A percentile compares a stretch with the other conserved stretches of the same genome.
Conservation (phyloP, 2,113 vertebrate genomes). For the Scomber scombrus region DNA sequence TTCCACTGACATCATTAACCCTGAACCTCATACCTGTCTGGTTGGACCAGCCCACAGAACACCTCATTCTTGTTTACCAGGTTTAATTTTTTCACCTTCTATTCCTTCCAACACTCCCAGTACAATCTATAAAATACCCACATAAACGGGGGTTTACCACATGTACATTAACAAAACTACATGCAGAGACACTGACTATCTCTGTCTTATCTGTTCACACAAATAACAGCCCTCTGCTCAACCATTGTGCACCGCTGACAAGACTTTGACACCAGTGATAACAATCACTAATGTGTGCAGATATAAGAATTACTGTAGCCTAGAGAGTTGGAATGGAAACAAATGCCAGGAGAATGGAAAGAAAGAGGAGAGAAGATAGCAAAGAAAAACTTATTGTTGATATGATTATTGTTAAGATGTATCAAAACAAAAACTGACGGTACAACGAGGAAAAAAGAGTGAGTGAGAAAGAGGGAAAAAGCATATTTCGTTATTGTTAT, state of each 20-base stretch:
- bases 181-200: slow-evolving; percentile 4
- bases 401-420: slow-evolving; percentile 6
- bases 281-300: slow-evolving; percentile 27
- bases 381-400: not conserved
- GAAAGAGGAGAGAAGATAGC: not conserved
- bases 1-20: slow-evolving; percentile 56
- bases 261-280: slow-evolving; percentile 44
- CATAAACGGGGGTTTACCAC: slow-evolving; percentile 10
- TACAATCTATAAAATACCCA: slow-evolving; percentile 26
- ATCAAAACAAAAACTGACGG: slow-evolving; percentile 13
- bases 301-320: slow-evolving; percentile 32
- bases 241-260: slow-evolving; percentile 32
- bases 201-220: slow-evolving; percentile 41
- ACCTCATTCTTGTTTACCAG: slow-evolving; percentile 58
- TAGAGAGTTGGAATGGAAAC: slow-evolving; percentile 8
- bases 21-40: slow-evolving; percentile 57
- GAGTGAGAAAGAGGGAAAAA: not conserved
- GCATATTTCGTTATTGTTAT: slow-evolving; percentile 49
- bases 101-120: slow-evolving; percentile 27
- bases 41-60: slow-evolving; percentile 34
- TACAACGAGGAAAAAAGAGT: not conserved
- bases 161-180: slow-evolving; percentile 23
- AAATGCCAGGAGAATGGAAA: slow-evolving; percentile 10
- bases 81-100: slow-evolving; percentile 42
- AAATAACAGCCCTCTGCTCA: slow-evolving; percentile 43